Evolutionary conservation across 2,797 vertebrate species (phyloP).

Genomic region (Etheostoma nigrum): DNA sequence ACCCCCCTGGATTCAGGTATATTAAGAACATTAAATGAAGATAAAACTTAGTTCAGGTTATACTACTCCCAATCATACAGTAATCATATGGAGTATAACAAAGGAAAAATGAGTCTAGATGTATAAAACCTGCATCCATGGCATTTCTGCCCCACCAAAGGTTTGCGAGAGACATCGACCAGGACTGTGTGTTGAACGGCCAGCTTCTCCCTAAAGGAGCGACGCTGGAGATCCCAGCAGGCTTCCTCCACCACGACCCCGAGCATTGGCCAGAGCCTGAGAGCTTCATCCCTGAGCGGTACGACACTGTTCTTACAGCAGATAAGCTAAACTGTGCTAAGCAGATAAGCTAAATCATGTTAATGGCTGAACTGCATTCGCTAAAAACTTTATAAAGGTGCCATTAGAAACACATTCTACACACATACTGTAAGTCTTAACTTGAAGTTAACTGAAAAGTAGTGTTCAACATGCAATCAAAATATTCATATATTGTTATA

Average conservation of each 20-base stretch:
- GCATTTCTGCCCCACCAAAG: slow-evolving; percentile 70
- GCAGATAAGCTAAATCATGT: background rate
- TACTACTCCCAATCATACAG: background rate
- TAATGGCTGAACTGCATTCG: background rate
- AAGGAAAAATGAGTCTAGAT: background rate
- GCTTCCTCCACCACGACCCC: slow-evolving; percentile 91
- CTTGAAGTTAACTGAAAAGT: background rate
- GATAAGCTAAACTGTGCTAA: background rate
- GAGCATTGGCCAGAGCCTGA: slow-evolving; percentile 91
- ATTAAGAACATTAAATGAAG: background rate
- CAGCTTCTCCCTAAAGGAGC: slow-evolving; percentile 88
- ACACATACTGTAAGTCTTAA: background rate
- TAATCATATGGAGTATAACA: background rate
- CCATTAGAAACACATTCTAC: background rate
- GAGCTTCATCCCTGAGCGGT: slow-evolving; percentile 94
- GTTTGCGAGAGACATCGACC: slow-evolving; percentile 87
- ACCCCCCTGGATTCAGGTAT: slow-evolving; percentile 95
- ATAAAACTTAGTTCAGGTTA: no score
- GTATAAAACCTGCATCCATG: background rate
- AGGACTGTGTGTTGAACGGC: slow-evolving; percentile 89
- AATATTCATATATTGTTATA: no score
- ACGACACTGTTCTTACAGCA: background rate
- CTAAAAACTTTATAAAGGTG: background rate
- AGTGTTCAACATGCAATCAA: background rate
- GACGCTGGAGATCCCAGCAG: slow-evolving; percentile 88